Percentiles rank a stretch among this genome's conserved stretches.
phyloP scores from a whole-genome alignment of 2,888 invertebrate species.

The Callosobruchus maculatus region DNA sequence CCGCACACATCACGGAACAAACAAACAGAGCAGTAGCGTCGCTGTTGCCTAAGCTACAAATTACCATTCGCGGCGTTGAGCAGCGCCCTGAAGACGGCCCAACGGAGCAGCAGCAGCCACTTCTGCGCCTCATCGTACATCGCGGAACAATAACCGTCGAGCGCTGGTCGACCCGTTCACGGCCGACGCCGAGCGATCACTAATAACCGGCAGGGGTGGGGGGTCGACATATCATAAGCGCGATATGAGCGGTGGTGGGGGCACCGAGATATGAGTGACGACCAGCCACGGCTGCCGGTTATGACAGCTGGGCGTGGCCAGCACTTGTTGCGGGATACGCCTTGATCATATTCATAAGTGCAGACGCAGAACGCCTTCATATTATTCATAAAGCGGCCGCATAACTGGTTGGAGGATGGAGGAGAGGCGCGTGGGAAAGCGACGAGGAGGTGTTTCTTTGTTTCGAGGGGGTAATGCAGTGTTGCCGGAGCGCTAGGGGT shows the following conservation, averaged over 20 bases:
- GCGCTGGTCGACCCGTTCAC: background rate
- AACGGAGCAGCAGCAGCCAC: conserved; percentile 24
- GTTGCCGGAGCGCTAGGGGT: background rate
- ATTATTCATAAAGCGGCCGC: conserved; percentile 40
- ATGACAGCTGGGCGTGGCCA: conserved; percentile 67
- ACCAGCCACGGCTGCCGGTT: conserved; percentile 64
- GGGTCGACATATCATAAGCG: conserved; percentile 40
- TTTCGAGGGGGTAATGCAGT: background rate
- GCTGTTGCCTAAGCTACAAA: conserved; percentile 10
- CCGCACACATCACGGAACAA: background rate
- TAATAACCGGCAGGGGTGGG: conserved; percentile 22
- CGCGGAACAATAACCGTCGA: conserved; percentile 21
- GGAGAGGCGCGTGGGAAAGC: background rate
- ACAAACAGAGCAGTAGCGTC: background rate
- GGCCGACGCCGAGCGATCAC: background rate
- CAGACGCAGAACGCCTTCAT: conserved; percentile 28
- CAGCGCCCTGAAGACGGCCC: background rate
- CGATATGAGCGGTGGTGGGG: conserved; percentile 45
- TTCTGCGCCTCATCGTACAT: conserved; percentile 31
- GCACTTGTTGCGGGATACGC: conserved; percentile 55
- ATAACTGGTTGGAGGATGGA: background rate
- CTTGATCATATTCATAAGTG: background rate
- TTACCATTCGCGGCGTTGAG: conserved; percentile 5
- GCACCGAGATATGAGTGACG: conserved; percentile 47
- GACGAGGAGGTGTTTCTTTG: background rate